Evolutionary conservation across 2,113 vertebrate genomes (phyloP), one percentile per base, ranked within the genome.

Genomic region (Clarias magur): DNA sequence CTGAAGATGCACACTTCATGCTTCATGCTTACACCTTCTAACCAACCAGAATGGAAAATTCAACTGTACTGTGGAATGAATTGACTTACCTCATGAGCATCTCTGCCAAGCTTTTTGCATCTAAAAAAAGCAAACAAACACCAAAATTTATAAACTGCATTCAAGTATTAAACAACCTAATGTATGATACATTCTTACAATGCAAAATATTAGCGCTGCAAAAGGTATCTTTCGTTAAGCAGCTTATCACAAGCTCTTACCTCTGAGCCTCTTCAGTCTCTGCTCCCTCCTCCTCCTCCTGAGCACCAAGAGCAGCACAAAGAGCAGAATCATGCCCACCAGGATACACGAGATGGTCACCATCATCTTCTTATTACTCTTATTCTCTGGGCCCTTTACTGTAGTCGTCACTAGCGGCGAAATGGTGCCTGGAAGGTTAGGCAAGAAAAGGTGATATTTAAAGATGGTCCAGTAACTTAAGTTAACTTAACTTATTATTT

Each of bases 41-140:
- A 67, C n/a, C 65, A 30, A 67, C 15, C n/a, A 30, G 65, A 67
- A 67, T 30, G 0, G 23, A 63, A 25, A 63, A 63, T 63, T 63
- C 12, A 42, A 0, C 70, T 10, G 17, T 11, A 21, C 70, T 73
- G 19, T 73, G 9, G 38, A 23, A 23, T 42, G 11, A 42, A 23
- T 73, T 73, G 6, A 23, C 60, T 96, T 96, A 99, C 98, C 98
- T 99, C 97, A 99, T 99, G 34, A 99, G 96, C 98, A 99, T 99
- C 94, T 99, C 98, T 3, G 98, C 98, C 93, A 99, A 94, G 91
- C 98, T 99, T 92, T 99, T 99, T 42, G 98, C 98, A 97, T 99
- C 98, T 99, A 91, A 57, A 91, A 57, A 91, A 94, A 88, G 93
- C 88, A 96, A 92, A 94, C 60, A 81, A 89, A 82, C 88, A 79